These are phyloP conservation scores for Tetanocera ferruginea DNA, from an alignment of 2,888 invertebrate genomes.

Conservation along the genomic window DNA sequence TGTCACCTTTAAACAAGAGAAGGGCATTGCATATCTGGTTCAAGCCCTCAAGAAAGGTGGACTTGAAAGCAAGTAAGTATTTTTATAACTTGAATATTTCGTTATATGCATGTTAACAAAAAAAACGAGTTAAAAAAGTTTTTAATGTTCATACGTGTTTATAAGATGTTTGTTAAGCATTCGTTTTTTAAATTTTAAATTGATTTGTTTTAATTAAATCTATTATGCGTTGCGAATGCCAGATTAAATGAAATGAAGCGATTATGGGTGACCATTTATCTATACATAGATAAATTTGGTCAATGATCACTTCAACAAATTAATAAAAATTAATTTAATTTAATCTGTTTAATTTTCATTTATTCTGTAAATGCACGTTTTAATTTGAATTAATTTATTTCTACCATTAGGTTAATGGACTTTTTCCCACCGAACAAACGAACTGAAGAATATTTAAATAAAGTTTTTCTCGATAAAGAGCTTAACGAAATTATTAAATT, in stretches of 20 bases:
- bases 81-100: not conserved
- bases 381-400: not conserved
- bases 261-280: slow-evolving; percentile 45
- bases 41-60: slow-evolving; percentile 90
- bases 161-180: not conserved
- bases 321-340: not conserved
- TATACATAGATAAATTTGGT: slow-evolving; percentile 39
- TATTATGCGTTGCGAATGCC: slow-evolving; percentile 12
- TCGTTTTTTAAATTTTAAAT: not conserved
- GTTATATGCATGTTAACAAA: slow-evolving; percentile 7
- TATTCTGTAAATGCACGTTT: no score
- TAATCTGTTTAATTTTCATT: no score
- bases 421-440: slow-evolving; percentile 95
- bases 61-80: slow-evolving; percentile 76
- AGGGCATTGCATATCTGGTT: slow-evolving; percentile 87
- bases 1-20: slow-evolving; percentile 90
- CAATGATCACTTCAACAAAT: slow-evolving; percentile 40
- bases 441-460: slow-evolving; percentile 87
- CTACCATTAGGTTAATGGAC: slow-evolving; percentile 81
- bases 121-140: not conserved
- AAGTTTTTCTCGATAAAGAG: slow-evolving; percentile 84
- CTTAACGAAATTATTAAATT: slow-evolving; percentile 84
- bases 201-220: slow-evolving; percentile 10
- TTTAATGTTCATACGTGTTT: not conserved
- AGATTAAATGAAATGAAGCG: slow-evolving; percentile 31